Evolutionary conservation across 2,113 vertebrate species (phyloP).

Genomic region (Ceyx cyanopectus): DNA sequence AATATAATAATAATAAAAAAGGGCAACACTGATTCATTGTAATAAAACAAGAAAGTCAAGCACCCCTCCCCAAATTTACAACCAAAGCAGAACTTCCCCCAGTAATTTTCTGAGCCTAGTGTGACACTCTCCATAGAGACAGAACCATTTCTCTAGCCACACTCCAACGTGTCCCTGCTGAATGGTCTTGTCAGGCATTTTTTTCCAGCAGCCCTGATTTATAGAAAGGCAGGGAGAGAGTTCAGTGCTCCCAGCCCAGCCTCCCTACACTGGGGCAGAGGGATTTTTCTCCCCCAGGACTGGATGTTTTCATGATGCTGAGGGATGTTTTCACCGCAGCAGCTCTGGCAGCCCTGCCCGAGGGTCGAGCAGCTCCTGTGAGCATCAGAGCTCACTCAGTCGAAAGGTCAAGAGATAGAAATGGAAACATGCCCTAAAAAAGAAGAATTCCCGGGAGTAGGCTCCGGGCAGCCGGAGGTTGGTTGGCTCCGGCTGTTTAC

Average conservation of each 20-base stretch:
- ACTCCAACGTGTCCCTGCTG: accelerated
- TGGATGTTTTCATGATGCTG: background rate
- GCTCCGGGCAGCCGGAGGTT: background rate
- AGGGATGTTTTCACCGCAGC: background rate
- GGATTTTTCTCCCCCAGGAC: background rate
- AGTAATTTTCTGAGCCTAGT: background rate
- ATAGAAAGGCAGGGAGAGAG: background rate
- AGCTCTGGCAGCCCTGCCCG: background rate
- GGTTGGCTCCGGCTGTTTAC: background rate
- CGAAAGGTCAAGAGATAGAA: background rate
- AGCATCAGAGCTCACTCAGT: background rate
- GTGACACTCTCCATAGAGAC: background rate
- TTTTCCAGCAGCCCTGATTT: background rate
- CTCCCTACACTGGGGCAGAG: background rate
- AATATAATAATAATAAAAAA: accelerated
- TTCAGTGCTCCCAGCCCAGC: background rate
- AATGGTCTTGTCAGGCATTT: background rate
- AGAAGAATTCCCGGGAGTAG: background rate
- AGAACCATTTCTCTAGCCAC: background rate
- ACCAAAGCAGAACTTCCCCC: background rate
- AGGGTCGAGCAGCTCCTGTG: accelerated
- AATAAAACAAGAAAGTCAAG: background rate
- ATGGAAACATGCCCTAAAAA: background rate
- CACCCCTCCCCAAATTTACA: too few relatives aligned
- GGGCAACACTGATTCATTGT: background rate